A percentile compares a stretch with the other conserved stretches of the same genome.
Evolutionary conservation across 2,888 invertebrate genomes (phyloP).

Genomic region (Drosophila buzzatii): DNA sequence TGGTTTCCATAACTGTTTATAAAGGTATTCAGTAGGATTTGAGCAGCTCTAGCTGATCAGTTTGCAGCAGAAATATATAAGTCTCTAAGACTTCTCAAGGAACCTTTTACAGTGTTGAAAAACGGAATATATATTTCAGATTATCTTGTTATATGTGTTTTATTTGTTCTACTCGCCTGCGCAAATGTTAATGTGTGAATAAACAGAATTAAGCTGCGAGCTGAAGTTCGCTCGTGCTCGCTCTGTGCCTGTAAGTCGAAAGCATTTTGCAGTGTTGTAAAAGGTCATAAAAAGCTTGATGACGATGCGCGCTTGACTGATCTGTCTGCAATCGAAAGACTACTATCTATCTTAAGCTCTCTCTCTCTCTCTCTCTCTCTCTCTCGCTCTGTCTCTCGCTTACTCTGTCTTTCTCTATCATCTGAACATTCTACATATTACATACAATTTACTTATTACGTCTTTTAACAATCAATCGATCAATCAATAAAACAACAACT

Average conservation of each 20-base stretch:
- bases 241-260: conserved; percentile 1
- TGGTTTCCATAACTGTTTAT: too few species aligned
- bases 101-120: not conserved
- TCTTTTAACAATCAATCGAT: conserved; percentile 13
- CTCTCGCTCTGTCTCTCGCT: not conserved
- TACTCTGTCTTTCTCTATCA: conserved; percentile 7
- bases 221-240: too few species aligned
- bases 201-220: not conserved
- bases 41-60: not conserved
- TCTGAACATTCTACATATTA: conserved; percentile 21
- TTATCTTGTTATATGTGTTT: not conserved
- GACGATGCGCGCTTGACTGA: conserved; percentile 1
- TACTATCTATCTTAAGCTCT: conserved; percentile 1
- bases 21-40: too few species aligned
- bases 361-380: conserved; percentile 10
- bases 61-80: not conserved
- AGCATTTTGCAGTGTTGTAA: conserved; percentile 10
- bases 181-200: conserved; percentile 1
- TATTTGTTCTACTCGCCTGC: not conserved
- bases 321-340: not conserved
- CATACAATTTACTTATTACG: conserved; percentile 2
- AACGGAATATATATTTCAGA: not conserved
- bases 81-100: too few species aligned
- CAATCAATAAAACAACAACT: conserved; percentile 30
- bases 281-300: not conserved